Conservation (phyloP, 53 echinoderm and acorn worm genomes). For the Antedon mediterranea region DNA sequence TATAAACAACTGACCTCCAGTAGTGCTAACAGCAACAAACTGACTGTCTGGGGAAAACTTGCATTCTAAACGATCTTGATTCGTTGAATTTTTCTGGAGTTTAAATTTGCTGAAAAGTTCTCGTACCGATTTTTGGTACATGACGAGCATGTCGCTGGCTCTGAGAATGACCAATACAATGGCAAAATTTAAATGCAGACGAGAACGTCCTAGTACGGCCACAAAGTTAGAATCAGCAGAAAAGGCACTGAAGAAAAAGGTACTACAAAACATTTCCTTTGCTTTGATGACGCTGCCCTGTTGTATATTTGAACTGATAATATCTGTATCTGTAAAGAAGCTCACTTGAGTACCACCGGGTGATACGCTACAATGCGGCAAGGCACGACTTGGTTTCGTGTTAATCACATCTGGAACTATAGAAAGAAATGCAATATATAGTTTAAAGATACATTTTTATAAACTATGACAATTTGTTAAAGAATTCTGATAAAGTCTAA, state of each 20-base stretch:
- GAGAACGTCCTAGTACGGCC: slow-evolving; percentile 53
- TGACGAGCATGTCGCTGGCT: slow-evolving; percentile 53
- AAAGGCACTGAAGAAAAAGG: slow-evolving; percentile 66
- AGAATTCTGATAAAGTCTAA: no score
- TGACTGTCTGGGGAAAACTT: slow-evolving; percentile 77
- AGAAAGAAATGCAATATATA: no score
- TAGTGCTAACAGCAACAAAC: slow-evolving; percentile 66
- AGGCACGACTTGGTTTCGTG: background rate
- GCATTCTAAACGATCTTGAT: slow-evolving; percentile 47
- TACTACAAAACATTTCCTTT: background rate
- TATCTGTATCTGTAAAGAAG: background rate
- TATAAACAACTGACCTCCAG: slow-evolving; percentile 68
- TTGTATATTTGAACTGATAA: background rate
- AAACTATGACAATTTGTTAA: no score
- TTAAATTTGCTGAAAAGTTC: slow-evolving; percentile 23
- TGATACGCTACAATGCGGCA: background rate
- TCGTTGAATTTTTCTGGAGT: background rate
- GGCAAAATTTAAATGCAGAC: slow-evolving; percentile 59
- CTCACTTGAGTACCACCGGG: background rate
- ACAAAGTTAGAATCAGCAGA: slow-evolving; percentile 70
- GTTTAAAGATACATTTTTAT: no score
- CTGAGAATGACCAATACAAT: slow-evolving; percentile 70
- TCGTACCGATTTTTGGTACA: slow-evolving; percentile 62
- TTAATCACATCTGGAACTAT: background rate
- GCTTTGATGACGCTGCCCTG: background rate